Evolutionary conservation across 1,140 invertebrate species (phyloP).

Genomic region (Adoxophyes honmai): DNA sequence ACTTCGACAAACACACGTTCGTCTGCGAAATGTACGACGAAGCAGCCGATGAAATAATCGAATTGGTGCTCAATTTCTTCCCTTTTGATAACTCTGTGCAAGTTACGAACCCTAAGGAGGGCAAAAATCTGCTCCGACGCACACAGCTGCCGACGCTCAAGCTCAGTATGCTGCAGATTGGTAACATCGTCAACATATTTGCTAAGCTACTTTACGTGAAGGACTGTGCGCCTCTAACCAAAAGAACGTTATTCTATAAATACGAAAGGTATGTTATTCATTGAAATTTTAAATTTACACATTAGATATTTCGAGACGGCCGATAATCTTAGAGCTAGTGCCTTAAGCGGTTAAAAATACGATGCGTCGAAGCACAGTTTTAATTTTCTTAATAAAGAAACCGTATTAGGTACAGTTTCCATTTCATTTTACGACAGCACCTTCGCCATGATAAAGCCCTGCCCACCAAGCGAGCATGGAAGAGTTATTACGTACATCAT

Average conservation of each 20-base stretch:
- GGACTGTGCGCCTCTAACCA: conserved; percentile 58
- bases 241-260: conserved; percentile 50
- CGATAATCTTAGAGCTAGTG: too few relatives aligned
- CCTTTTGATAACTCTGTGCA: conserved; percentile 68
- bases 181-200: conserved; percentile 65
- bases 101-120: conserved; percentile 53
- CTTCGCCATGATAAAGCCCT: conserved; percentile 65
- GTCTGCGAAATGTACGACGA: conserved; percentile 67
- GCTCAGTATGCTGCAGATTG: conserved; percentile 61
- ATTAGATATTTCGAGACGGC: too few relatives aligned
- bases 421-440: conserved; percentile 46
- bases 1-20: conserved; percentile 68
- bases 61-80: conserved; percentile 56
- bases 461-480: conserved; percentile 51
- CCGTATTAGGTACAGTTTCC: too few relatives aligned
- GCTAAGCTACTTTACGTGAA: conserved; percentile 54
- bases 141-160: conserved; percentile 56
- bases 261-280: conserved; percentile 46
- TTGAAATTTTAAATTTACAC: too few relatives aligned
- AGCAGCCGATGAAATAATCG: conserved; percentile 47
- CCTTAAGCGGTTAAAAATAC: too few relatives aligned
- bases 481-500: conserved; percentile 67
- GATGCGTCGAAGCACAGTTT: too few relatives aligned
- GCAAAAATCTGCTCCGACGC: conserved; percentile 49
- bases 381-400: not conserved